Base-by-base conservation (phyloP, 2,888 invertebrate species). In the Lumbricus terrestris region DNA sequence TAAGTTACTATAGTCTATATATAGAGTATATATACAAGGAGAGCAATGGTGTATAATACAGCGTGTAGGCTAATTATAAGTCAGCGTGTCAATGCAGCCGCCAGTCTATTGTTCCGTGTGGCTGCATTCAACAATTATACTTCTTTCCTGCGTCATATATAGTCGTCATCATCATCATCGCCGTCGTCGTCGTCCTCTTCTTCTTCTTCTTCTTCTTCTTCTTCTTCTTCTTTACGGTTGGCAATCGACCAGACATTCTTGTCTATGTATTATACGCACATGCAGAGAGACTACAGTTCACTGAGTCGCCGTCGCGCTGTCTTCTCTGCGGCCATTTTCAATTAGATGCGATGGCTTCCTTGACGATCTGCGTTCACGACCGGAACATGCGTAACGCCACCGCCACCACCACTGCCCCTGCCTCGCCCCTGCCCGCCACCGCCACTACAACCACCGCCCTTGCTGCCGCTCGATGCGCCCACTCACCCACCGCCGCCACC, bases 51-150 rank as follows among this genome's bases (percentile, higher is more conserved):
- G 23, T 47, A 47, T 15, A n/a, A n/a, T n/a, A n/a, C n/a, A n/a
- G n/a, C 69, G 69, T n/a, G 69, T 29, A 69, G 69, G 69, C 69
- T 69, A 69, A 69, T 69, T 69, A n/a, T n/a, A n/a, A 69, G 69
- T 69, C 69, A 69, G 69, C 69, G 69, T 69, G 69, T 69, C 29
- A 69, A 69, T 69, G n/a, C n/a, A n/a, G 69, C 20, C 69, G 29
- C n/a, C 69, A 69, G 69, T 69, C 69, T 69, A 69, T 69, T 69
- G 69, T 69, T 69, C 69, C 69, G 69, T n/a, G 69, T 69, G 69
- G n/a, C 4, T 69, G 11, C 69, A 69, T n/a, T 69, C 69, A n/a
- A n/a, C 69, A 69, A 11, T 69, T n/a, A n/a, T 29, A 69, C 69
- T 69, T 29, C 69, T n/a, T 69, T 16, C 23, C 69, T 69, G 69